Conservation (phyloP, 2,888 invertebrate species). For the Aromia moschata region DNA sequence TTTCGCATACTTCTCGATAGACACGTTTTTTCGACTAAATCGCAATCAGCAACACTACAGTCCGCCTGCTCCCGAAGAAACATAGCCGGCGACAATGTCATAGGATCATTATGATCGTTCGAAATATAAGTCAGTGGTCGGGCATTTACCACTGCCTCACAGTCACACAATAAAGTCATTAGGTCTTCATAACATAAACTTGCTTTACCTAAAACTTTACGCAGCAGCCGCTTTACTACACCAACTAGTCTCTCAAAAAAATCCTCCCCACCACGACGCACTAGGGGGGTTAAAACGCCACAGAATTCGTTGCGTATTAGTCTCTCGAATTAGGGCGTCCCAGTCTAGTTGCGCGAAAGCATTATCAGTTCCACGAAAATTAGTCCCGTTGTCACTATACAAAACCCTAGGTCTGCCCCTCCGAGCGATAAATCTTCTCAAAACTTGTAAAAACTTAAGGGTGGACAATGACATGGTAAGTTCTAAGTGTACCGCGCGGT, state of each 20-base stretch:
- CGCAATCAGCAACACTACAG: constrained; percentile 31
- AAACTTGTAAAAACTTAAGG: no score
- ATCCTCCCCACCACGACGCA: constrained; percentile 7
- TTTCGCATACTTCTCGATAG: constrained; percentile 29
- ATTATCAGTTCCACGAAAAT: constrained; percentile 17
- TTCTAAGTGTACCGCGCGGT: constrained; percentile 33
- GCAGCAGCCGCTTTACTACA: not conserved
- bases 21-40: constrained; percentile 21
- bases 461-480: constrained; percentile 37
- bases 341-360: constrained; percentile 29
- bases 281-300: constrained; percentile 10
- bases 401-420: no score
- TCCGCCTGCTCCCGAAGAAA: constrained; percentile 37
- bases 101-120: constrained; percentile 18
- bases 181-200: constrained; percentile 40
- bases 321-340: constrained; percentile 1
- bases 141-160: constrained; percentile 53
- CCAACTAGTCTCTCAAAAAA: constrained; percentile 7
- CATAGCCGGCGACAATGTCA: constrained; percentile 41
- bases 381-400: constrained; percentile 31
- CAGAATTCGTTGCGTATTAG: not conserved
- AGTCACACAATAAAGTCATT: constrained; percentile 39
- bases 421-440: no score
- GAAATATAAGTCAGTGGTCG: constrained; percentile 39
- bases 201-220: constrained; percentile 3